Evolutionary conservation across 2,888 invertebrate species (phyloP).

Genomic region (Elysia crispata): DNA sequence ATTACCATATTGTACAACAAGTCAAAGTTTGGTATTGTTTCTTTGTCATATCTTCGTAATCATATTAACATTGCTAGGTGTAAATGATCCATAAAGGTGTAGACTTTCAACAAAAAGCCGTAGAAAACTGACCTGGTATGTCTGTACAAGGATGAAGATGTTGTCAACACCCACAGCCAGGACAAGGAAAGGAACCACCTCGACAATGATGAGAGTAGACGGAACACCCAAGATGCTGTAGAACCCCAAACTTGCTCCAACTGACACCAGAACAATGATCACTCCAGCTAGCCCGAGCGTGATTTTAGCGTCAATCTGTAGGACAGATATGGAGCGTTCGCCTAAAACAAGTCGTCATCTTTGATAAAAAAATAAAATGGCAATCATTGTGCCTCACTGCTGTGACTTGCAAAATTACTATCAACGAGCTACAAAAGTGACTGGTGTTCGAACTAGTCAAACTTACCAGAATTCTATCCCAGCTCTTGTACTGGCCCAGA

Average conservation of each 20-base stretch:
- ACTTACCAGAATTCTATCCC: slow-evolving; percentile 57
- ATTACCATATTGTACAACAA: too few relatives aligned
- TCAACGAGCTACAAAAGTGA: too few relatives aligned
- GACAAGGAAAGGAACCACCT: slow-evolving; percentile 96
- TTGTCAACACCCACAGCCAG: slow-evolving; percentile 97
- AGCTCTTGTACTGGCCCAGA: slow-evolving; percentile 84
- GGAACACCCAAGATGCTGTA: slow-evolving; percentile 89
- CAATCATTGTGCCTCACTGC: not conserved
- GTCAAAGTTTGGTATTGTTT: too few relatives aligned
- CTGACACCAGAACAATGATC: slow-evolving; percentile 88
- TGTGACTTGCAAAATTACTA: too few relatives aligned
- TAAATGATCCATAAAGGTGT: too few relatives aligned
- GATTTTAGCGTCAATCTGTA: slow-evolving; percentile 91
- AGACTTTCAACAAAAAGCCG: too few relatives aligned
- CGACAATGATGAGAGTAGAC: slow-evolving; percentile 92
- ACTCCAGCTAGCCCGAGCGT: slow-evolving; percentile 91
- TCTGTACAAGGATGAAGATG: slow-evolving; percentile 95
- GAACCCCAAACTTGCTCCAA: slow-evolving; percentile 90
- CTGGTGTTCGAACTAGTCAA: too few relatives aligned
- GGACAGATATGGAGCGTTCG: too few relatives aligned
- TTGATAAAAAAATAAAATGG: slow-evolving; percentile 74
- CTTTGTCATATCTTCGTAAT: too few relatives aligned
- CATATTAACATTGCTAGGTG: too few relatives aligned
- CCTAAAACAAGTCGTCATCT: too few relatives aligned
- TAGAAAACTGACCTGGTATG: slow-evolving; percentile 80